phyloP scores from a whole-genome alignment of 1,140 invertebrate species.

The Vollenhovia emeryi region DNA sequence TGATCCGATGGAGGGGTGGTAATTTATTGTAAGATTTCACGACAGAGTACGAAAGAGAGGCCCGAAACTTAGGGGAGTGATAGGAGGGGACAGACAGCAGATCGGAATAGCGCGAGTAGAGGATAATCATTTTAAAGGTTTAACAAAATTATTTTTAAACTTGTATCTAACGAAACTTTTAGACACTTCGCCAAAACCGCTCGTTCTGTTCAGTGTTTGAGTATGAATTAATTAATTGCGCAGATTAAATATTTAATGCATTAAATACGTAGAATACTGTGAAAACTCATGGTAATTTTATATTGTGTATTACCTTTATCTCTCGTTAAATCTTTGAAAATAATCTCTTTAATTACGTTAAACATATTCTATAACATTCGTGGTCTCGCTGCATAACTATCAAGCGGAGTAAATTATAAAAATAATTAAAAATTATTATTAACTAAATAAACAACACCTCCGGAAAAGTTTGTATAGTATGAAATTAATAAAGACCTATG shows the following conservation, averaged over 20 bases:
- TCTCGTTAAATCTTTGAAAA: constrained; percentile 6
- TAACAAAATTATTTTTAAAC: too few species aligned
- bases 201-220: not conserved
- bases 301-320: not conserved
- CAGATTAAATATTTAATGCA: constrained; percentile 3
- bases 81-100: too few species aligned
- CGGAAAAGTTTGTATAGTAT: not conserved
- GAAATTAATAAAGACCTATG: not conserved
- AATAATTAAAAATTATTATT: not conserved
- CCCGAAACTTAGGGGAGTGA: too few species aligned
- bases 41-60: too few species aligned
- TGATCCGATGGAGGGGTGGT: too few species aligned
- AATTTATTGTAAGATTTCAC: too few species aligned
- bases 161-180: too few species aligned
- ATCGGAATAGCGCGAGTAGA: too few species aligned
- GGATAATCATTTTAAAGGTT: too few species aligned
- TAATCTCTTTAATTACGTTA: not conserved
- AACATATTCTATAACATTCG: not conserved
- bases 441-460: too few species aligned
- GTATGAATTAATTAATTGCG: not conserved
- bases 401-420: not conserved
- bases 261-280: too few species aligned
- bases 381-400: not conserved
- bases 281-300: not conserved
- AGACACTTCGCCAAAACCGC: too few species aligned